Evolutionary conservation across 2,797 vertebrate species (phyloP).

Genomic region (Potorous gilbertii): DNA sequence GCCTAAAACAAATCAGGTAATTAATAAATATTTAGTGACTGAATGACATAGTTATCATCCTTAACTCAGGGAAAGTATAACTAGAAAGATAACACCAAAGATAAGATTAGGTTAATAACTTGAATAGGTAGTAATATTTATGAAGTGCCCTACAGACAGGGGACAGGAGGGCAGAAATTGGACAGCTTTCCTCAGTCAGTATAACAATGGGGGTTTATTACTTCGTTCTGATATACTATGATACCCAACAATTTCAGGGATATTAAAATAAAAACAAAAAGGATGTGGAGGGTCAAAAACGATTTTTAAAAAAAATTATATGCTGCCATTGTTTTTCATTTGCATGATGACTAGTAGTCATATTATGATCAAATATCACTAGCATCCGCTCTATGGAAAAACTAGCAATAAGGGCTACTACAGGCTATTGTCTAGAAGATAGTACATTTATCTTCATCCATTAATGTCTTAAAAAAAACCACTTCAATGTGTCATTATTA

Average conservation of each 20-base stretch:
- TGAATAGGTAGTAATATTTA: background rate
- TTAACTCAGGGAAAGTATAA: background rate
- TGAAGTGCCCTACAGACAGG: background rate
- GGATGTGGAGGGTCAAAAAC: background rate
- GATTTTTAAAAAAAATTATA: background rate
- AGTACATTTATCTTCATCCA: background rate
- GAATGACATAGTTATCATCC: background rate
- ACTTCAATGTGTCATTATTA: background rate
- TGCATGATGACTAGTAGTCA: background rate
- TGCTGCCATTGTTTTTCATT: background rate
- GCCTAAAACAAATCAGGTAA: background rate
- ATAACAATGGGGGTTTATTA: background rate
- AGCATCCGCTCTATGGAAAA: background rate
- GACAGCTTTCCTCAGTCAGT: background rate
- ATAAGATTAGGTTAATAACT: background rate
- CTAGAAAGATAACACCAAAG: background rate
- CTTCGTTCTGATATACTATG: background rate
- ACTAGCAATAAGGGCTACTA: background rate
- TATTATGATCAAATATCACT: background rate
- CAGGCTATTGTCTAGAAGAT: background rate
- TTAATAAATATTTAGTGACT: background rate
- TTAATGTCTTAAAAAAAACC: background rate
- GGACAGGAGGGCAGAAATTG: background rate
- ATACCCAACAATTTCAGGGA: background rate
- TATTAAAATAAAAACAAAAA: background rate